Evolutionary conservation across 2,888 invertebrate species (phyloP).

Genomic region (Cheilosia vernalis): DNA sequence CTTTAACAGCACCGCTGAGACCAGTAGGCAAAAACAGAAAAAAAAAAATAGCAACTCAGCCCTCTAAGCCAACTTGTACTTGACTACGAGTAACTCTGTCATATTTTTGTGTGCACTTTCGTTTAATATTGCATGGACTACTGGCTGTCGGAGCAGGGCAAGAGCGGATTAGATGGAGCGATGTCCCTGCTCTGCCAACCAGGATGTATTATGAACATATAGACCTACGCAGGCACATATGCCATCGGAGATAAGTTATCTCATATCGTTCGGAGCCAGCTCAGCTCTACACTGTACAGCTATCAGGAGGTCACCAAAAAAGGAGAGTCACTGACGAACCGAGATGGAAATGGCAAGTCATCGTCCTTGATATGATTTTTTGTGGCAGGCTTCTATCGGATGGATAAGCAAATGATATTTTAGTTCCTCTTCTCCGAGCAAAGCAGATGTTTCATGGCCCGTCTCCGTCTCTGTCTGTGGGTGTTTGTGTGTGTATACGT

Average conservation of each 20-base stretch:
- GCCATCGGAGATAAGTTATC: constrained; percentile 63
- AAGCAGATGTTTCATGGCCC: constrained; percentile 60
- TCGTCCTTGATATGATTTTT: constrained; percentile 58
- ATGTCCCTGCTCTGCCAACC: constrained; percentile 15
- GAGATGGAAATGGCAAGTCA: constrained; percentile 36
- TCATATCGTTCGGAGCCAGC: constrained; percentile 51
- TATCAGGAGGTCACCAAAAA: constrained; percentile 49
- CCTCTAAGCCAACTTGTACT: constrained; percentile 44
- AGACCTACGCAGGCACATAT: constrained; percentile 48
- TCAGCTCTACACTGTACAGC: constrained; percentile 14
- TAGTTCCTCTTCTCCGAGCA: constrained; percentile 42
- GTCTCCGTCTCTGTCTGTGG: too few species aligned
- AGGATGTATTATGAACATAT: constrained; percentile 24
- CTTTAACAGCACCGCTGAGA: constrained; percentile 67
- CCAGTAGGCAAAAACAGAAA: constrained; percentile 8
- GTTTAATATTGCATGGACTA: constrained; percentile 40
- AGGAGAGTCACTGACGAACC: constrained; percentile 31
- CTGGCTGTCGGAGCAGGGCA: background rate
- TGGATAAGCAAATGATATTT: constrained; percentile 75
- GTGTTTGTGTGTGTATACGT: too few species aligned
- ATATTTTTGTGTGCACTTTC: constrained; percentile 53
- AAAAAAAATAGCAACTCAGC: constrained; percentile 15
- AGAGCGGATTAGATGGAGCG: constrained; percentile 35
- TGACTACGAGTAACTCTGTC: constrained; percentile 40
- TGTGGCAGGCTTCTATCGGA: constrained; percentile 53